Evolutionary conservation across 2,888 invertebrate genomes (phyloP), one percentile per base, ranked within the genome.

Genomic region (Dicranocentrus wangi): DNA sequence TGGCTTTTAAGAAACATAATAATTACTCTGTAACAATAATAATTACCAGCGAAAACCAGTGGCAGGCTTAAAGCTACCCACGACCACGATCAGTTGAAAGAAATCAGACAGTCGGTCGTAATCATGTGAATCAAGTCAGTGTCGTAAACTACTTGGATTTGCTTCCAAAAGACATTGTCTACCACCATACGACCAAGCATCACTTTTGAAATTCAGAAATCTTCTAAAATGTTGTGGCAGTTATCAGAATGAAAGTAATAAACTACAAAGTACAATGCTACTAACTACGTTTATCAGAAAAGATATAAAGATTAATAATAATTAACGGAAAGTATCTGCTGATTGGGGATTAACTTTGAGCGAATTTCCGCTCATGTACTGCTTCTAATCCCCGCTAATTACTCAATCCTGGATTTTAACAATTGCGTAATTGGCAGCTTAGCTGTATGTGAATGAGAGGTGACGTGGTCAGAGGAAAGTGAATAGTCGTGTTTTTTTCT

Each of bases 21-120:
- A 65, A 73, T 73, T 73, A 73, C 25, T 73, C 39, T 28, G 28
- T 65, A 73, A 51, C 53, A 39, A 39, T 32, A 63, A 27, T 65
- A 65, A 73, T 63, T 73, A 65, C 28, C n/a, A 17, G 19, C 32
- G 21, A 60, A 73, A 65, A 63, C 55, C 53, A 65, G 65, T 63
- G 65, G 65, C 63, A 53, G 55, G 39, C 39, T 58, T 21, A 51
- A 1, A 51, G 25, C 13, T 25, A 23, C 23, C 7, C 58, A 19
- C 19, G 8, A 1, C 51, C 19, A 8, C 39, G 2, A 51, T n/a
- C n/a, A 51, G 51, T 17, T 17, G 3, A 21, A 25, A 58, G 25
- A 8, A 27, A 21, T 25, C n/a, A 13, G 21, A 58, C 21, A 58
- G 2, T 51, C 51, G 51, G n/a, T n/a, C n/a, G n/a, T n/a, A n/a